phyloP scores from a whole-genome alignment of 2,113 vertebrate genomes.

The Cochlearius cochlearius region DNA sequence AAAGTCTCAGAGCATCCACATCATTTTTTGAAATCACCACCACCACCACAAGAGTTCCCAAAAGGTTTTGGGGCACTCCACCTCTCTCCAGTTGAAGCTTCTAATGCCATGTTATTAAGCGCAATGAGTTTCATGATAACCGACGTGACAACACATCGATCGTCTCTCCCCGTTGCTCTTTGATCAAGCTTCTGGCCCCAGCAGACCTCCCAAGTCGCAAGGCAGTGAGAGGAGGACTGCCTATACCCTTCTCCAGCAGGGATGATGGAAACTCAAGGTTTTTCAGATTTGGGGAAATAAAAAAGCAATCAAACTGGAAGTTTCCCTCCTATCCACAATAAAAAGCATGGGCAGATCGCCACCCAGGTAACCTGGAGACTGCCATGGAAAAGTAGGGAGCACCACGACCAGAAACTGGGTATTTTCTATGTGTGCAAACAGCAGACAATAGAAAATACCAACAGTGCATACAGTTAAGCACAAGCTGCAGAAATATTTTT shows the following conservation, averaged over 20 bases:
- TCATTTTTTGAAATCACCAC: neutral
- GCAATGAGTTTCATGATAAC: neutral
- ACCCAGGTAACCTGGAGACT: neutral
- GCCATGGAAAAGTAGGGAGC: neutral
- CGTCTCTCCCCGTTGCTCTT: neutral
- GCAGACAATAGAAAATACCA: neutral
- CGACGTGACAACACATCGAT: accelerated
- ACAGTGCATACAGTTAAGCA: neutral
- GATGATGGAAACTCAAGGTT: neutral
- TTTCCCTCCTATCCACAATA: neutral
- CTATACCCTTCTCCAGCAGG: neutral
- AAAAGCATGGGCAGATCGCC: neutral
- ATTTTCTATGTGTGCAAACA: neutral
- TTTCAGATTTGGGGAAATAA: neutral
- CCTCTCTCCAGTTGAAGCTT: neutral
- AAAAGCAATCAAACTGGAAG: neutral
- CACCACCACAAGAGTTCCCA: neutral
- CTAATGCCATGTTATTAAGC: neutral
- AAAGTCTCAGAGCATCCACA: neutral
- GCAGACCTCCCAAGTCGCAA: accelerated
- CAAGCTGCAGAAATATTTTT: neutral
- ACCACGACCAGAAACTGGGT: neutral
- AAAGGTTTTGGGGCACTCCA: neutral
- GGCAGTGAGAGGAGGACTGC: neutral
- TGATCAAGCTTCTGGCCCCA: neutral